Percentiles rank a stretch among this genome's conserved stretches.
phyloP scores from a whole-genome alignment of 2,113 vertebrate species.

The Nycticebus coucang region DNA sequence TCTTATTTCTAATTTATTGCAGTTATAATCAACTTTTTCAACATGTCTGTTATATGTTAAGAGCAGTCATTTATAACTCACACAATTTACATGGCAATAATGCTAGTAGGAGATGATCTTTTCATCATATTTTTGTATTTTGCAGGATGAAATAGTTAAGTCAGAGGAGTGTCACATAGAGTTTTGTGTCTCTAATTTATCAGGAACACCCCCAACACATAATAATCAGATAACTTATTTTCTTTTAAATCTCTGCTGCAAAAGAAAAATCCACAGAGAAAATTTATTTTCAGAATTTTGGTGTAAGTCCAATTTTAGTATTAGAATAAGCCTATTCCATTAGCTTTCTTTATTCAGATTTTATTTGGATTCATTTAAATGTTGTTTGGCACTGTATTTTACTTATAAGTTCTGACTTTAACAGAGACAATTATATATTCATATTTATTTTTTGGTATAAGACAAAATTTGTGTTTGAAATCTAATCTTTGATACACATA shows the following conservation, averaged over 20 bases:
- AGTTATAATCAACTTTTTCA: background rate
- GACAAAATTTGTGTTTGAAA: background rate
- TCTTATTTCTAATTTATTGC: background rate
- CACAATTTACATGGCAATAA: background rate
- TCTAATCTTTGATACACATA: background rate
- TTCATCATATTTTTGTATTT: background rate
- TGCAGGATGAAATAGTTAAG: background rate
- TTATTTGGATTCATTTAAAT: constrained; percentile 1
- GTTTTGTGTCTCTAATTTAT: background rate
- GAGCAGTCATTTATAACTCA: background rate
- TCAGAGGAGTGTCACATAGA: background rate
- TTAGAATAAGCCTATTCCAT: background rate
- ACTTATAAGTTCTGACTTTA: background rate
- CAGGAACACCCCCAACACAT: background rate
- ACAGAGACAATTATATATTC: background rate
- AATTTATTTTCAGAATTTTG: constrained; percentile 10
- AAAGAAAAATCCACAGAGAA: background rate
- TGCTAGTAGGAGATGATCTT: background rate
- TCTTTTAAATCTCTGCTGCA: background rate
- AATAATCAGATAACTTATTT: background rate
- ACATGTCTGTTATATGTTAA: background rate
- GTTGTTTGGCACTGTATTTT: background rate
- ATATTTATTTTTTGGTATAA: background rate
- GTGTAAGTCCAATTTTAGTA: background rate
- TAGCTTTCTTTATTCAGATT: background rate